Evolutionary conservation across 2,888 invertebrate species (phyloP).

Genomic region (Zaprionus bogoriensis): DNA sequence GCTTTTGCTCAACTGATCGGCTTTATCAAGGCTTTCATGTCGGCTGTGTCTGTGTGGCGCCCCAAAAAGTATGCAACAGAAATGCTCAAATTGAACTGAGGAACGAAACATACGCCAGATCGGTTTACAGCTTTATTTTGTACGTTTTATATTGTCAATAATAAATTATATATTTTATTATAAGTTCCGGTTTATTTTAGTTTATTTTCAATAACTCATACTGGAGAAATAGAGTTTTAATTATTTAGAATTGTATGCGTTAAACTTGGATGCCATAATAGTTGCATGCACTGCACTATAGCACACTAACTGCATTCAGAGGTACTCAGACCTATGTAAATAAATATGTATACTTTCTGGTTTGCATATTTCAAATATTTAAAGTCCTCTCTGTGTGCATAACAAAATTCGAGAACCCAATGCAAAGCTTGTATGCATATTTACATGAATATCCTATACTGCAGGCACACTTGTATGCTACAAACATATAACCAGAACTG

Average conservation of each 20-base stretch:
- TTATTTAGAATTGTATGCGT: too few species aligned
- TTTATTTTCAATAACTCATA: too few species aligned
- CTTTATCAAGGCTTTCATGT: not conserved
- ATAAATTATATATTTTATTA: too few species aligned
- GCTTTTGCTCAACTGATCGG: not conserved
- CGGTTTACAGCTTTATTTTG: too few species aligned
- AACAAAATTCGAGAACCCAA: not conserved
- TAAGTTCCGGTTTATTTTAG: too few species aligned
- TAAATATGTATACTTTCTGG: not conserved
- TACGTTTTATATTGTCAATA: too few species aligned
- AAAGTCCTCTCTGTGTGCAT: not conserved
- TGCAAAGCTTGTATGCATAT: not conserved
- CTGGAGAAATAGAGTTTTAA: too few species aligned
- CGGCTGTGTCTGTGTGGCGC: not conserved
- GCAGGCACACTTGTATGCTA: not conserved
- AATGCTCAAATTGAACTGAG: not conserved
- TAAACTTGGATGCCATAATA: too few species aligned
- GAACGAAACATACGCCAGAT: not conserved
- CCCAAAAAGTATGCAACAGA: not conserved
- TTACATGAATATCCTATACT: not conserved
- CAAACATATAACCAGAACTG: not conserved
- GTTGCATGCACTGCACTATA: too few species aligned
- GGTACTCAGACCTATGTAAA: not conserved
- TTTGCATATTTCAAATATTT: conserved; percentile 13
- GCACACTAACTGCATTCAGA: too few species aligned